Percentiles rank a stretch among this genome's conserved stretches.
phyloP scores from a whole-genome alignment of 2,113 vertebrate genomes.

The Sisor rabdophorus region DNA sequence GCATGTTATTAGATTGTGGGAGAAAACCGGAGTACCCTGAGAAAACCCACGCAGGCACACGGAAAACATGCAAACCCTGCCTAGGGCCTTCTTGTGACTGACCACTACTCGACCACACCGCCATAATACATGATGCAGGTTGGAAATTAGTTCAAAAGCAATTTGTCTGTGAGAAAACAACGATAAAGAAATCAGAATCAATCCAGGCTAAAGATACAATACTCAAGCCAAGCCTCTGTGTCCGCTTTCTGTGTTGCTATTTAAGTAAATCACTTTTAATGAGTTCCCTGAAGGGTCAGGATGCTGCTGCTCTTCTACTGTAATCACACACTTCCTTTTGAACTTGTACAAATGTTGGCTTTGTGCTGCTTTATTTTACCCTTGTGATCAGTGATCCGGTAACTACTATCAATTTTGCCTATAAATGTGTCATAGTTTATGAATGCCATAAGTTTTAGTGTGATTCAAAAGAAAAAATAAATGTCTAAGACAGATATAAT shows the following conservation, averaged over 20 bases:
- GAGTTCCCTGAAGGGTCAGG: constrained; percentile 61
- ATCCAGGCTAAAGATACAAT: not conserved
- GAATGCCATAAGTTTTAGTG: no score
- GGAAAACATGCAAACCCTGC: no score
- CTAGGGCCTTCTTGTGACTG: no score
- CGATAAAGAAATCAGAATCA: not conserved
- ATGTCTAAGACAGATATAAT: not conserved
- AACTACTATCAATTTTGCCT: not conserved
- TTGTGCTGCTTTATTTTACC: not conserved
- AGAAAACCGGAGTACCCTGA: no score
- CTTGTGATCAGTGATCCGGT: not conserved
- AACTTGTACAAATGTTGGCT: not conserved
- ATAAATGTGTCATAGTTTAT: not conserved
- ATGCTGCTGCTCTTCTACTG: constrained; percentile 24
- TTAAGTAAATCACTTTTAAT: constrained; percentile 57
- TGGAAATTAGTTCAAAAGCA: not conserved
- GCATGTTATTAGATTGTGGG: no score
- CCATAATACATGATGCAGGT: not conserved
- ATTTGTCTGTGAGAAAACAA: not conserved
- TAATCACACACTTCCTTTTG: constrained; percentile 11
- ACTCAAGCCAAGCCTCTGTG: not conserved
- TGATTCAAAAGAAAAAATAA: not conserved
- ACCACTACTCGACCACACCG: no score
- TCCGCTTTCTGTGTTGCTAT: constrained; percentile 30
- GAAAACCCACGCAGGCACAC: no score